Evolutionary conservation across 1,140 invertebrate genomes (phyloP), one percentile per base, ranked within the genome.

Genomic region (Aphelinus atriplicis): DNA sequence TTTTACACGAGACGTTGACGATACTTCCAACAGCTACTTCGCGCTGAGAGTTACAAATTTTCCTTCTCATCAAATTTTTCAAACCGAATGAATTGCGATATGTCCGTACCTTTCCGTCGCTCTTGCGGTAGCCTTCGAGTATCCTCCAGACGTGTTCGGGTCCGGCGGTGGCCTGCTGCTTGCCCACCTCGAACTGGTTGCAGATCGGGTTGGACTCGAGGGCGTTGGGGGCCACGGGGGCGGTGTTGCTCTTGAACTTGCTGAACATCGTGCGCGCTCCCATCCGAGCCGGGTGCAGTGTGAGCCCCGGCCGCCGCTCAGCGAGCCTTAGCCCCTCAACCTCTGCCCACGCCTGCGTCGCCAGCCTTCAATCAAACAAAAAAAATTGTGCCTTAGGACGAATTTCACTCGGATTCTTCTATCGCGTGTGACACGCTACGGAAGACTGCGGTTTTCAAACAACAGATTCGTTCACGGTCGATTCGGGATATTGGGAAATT

Each of bases 101-200:
- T 66, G 47, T 69, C 87, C 91, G 91, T 88, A 98, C 97, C 94
- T 96, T 96, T 78, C 94, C 93, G 81, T 98, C 97, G 63, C 92
- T 94, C 84, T 96, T 96, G 71, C 95, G 88, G 81, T 94, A 94
- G 0, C 94, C 96, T 79, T 98, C 96, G 82, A 96, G 94, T 73
- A 98, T 95, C 81, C 93, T 94, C 97, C 97, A 99, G 5, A 96
- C 92, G 73, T 96, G 91, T 82, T 97, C 96, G 0, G 96, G 96
- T 0, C 97, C 97, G 42, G 95, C 96, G 68, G 93, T 96, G 43
- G 94, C 95, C 62, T 92, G 90, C 83, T 95, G 94, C 80, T 95
- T 94, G n/a, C 95, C 94, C 68, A 97, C 92, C 76, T 97, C 95
- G 87, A 95, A 98, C 85, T 94, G 93, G 80, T 96, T 93, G 78